A percentile compares a stretch with the other conserved stretches of the same genome.
phyloP scores from a whole-genome alignment of 2,888 invertebrate species.

The Rhagium mordax region DNA sequence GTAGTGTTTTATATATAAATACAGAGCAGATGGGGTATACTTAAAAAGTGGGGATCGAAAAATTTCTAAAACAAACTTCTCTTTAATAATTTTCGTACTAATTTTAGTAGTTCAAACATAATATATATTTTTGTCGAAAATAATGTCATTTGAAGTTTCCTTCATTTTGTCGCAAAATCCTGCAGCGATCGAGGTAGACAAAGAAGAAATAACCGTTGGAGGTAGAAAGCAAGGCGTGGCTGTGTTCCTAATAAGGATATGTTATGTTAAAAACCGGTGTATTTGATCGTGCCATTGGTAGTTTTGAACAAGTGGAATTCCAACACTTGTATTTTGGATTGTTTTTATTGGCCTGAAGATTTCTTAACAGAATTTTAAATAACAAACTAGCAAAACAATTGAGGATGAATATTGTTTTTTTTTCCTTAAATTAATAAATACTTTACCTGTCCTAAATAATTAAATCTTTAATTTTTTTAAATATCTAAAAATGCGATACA shows the following conservation, averaged over 20 bases:
- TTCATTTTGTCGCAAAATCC: slow-evolving; percentile 31
- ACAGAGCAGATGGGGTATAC: too few species aligned
- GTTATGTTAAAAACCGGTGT: slow-evolving; percentile 50
- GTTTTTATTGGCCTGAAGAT: slow-evolving; percentile 4
- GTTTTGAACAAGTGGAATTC: slow-evolving; percentile 46
- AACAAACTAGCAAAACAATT: background rate
- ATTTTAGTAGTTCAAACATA: background rate
- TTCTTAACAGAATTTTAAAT: slow-evolving; percentile 10
- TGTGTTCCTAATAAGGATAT: slow-evolving; percentile 50
- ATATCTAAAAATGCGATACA: too few species aligned
- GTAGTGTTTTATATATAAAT: too few species aligned
- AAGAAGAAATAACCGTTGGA: slow-evolving; percentile 31
- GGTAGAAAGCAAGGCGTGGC: slow-evolving; percentile 60
- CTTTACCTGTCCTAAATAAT: too few species aligned
- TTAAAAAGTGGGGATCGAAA: background rate
- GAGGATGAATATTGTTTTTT: too few species aligned
- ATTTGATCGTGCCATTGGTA: slow-evolving; percentile 52
- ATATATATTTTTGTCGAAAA: background rate
- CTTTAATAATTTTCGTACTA: background rate
- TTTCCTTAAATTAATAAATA: too few species aligned
- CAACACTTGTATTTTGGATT: slow-evolving; percentile 29
- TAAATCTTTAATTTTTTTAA: too few species aligned
- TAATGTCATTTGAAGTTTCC: background rate
- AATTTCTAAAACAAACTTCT: background rate
- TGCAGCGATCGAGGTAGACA: slow-evolving; percentile 68